Evolutionary conservation across 2,797 vertebrate species (phyloP).

Genomic region (Chrosomus eos): DNA sequence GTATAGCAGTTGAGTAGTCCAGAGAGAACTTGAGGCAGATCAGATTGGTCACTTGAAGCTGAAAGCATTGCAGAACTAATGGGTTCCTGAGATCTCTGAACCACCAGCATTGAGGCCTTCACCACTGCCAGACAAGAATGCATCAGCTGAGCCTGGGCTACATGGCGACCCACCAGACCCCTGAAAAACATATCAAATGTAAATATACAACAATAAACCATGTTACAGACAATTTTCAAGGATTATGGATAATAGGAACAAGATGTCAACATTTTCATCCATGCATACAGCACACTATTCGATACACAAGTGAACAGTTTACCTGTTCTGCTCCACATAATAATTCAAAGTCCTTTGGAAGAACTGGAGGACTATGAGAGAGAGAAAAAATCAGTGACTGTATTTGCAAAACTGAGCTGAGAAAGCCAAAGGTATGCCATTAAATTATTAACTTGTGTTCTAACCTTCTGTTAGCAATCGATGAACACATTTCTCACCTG

Average conservation of each 20-base stretch:
- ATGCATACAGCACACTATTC: neutral
- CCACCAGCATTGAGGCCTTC: slow-evolving; percentile 87
- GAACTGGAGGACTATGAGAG: slow-evolving; percentile 84
- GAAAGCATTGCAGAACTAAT: slow-evolving; percentile 65
- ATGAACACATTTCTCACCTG: slow-evolving; percentile 85
- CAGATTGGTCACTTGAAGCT: slow-evolving; percentile 3
- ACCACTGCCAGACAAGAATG: slow-evolving; percentile 85
- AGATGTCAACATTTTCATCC: neutral
- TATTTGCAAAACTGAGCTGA: neutral
- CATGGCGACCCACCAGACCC: slow-evolving; percentile 81
- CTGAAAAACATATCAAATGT: slow-evolving; percentile 64
- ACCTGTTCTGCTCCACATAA: slow-evolving; percentile 87
- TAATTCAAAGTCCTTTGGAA: slow-evolving; percentile 81
- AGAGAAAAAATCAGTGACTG: neutral
- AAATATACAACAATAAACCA: slow-evolving; percentile 36
- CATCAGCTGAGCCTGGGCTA: slow-evolving; percentile 91
- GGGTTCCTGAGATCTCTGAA: slow-evolving; percentile 83
- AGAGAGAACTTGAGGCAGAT: slow-evolving; percentile 77
- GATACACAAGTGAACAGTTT: slow-evolving; percentile 44
- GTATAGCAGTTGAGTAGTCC: slow-evolving; percentile 82
- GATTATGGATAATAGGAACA: neutral
- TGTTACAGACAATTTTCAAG: slow-evolving; percentile 53
- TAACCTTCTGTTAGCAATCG: slow-evolving; percentile 86
- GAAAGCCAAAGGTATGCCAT: neutral
- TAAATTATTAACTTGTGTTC: slow-evolving; percentile 44